Evolutionary conservation across 2,113 vertebrate genomes (phyloP).

Genomic region (Numenius arquata): DNA sequence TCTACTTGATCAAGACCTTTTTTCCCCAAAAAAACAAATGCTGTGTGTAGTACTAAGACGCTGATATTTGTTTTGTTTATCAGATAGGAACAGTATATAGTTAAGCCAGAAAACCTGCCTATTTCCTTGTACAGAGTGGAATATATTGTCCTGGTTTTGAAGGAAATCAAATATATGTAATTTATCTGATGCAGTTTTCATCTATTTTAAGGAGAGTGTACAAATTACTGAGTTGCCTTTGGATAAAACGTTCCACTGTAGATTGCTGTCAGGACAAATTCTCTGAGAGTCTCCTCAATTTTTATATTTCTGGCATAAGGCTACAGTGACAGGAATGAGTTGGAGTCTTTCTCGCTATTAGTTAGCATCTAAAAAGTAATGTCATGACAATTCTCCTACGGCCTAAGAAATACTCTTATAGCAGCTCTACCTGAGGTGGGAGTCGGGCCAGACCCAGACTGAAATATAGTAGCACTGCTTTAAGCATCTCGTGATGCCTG

Average conservation of each 20-base stretch:
- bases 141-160: background rate
- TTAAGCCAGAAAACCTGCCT: background rate
- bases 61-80: background rate
- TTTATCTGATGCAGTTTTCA: slow-evolving; percentile 30
- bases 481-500: slow-evolving; percentile 52
- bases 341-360: slow-evolving; percentile 8
- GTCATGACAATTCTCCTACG: background rate
- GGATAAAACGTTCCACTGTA: slow-evolving; percentile 43
- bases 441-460: background rate
- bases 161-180: slow-evolving; percentile 33
- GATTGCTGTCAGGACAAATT: slow-evolving; percentile 53
- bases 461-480: slow-evolving; percentile 47
- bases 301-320: slow-evolving; percentile 32
- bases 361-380: background rate
- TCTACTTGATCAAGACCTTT: background rate
- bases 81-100: background rate
- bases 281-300: slow-evolving; percentile 25
- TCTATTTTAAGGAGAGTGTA: slow-evolving; percentile 21
- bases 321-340: slow-evolving; percentile 31
- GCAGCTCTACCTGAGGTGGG: background rate
- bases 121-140: background rate
- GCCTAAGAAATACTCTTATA: background rate
- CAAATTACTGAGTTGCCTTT: slow-evolving; percentile 40
- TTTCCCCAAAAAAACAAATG: background rate
- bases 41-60: background rate